Evolutionary conservation across 2,888 invertebrate genomes (phyloP).

Genomic region (Eristalis arbustorum): DNA sequence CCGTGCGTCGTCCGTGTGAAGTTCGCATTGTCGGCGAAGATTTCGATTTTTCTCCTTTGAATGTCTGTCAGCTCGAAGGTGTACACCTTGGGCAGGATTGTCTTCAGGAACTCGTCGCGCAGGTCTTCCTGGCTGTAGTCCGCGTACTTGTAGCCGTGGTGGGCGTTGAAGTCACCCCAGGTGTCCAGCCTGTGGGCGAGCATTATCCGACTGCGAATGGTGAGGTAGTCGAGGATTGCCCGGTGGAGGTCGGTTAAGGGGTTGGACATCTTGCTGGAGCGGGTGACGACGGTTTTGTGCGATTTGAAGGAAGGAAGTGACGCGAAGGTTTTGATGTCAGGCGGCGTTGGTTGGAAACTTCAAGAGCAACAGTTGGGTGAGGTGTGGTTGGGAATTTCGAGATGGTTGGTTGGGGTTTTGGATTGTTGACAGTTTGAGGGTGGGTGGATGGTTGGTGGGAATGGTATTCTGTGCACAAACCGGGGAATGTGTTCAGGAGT

Average conservation of each 20-base stretch:
- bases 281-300: neutral
- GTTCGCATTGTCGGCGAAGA: constrained; percentile 19
- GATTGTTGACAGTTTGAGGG: no score
- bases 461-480: no score
- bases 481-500: no score
- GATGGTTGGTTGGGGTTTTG: no score
- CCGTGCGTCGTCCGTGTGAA: constrained; percentile 20
- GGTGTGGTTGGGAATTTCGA: no score
- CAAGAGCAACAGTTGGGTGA: no score
- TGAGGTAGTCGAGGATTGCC: constrained; percentile 41
- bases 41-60: constrained; percentile 48
- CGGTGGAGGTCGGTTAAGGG: neutral
- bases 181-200: constrained; percentile 4
- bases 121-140: constrained; percentile 45
- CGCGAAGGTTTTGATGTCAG: no score
- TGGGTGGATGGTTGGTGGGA: no score
- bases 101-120: constrained; percentile 31
- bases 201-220: constrained; percentile 47
- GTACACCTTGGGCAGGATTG: constrained; percentile 43
- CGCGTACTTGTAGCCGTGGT: constrained; percentile 7
- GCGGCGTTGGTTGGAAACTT: no score
- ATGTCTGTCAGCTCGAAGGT: constrained; percentile 22
- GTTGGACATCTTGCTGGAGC: neutral
- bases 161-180: constrained; percentile 29
- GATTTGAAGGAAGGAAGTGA: neutral